A percentile compares a stretch with the other conserved stretches of the same genome.
phyloP scores from a whole-genome alignment of 1,140 invertebrate species.

The Zophobas morio region DNA sequence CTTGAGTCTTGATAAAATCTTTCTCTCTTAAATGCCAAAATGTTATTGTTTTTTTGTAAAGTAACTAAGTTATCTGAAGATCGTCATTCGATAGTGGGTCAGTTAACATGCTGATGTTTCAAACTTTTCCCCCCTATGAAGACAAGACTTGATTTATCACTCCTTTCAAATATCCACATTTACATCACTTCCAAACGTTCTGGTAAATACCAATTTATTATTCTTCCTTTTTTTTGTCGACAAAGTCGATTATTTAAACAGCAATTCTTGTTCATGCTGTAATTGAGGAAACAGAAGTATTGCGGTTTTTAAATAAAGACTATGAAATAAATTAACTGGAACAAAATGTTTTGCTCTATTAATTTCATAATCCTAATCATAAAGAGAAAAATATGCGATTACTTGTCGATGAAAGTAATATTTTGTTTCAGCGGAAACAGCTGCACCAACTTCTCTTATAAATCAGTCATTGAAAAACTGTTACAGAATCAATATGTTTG shows the following conservation, averaged over 20 bases:
- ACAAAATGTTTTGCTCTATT: slow-evolving; percentile 17
- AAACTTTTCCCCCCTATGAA: no score
- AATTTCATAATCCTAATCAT: neutral
- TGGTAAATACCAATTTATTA: no score
- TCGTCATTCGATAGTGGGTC: no score
- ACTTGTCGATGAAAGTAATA: slow-evolving; percentile 16
- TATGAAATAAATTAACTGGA: slow-evolving; percentile 9
- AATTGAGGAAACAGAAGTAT: slow-evolving; percentile 16
- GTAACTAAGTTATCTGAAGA: no score
- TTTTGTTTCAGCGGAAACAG: slow-evolving; percentile 3
- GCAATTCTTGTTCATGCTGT: neutral
- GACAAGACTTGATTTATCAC: no score
- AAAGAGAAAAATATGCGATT: neutral
- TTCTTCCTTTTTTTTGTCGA: neutral
- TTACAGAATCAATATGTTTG: neutral
- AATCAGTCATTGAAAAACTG: neutral
- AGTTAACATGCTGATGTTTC: no score
- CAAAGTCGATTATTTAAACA: neutral
- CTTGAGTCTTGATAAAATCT: no score
- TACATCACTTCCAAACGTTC: no score
- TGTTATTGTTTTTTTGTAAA: no score
- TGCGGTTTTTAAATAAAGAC: neutral
- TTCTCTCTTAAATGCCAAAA: no score
- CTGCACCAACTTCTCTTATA: neutral
- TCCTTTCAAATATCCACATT: neutral